phyloP scores from a whole-genome alignment of 2,113 vertebrate species.

The Nothobranchius furzeri region DNA sequence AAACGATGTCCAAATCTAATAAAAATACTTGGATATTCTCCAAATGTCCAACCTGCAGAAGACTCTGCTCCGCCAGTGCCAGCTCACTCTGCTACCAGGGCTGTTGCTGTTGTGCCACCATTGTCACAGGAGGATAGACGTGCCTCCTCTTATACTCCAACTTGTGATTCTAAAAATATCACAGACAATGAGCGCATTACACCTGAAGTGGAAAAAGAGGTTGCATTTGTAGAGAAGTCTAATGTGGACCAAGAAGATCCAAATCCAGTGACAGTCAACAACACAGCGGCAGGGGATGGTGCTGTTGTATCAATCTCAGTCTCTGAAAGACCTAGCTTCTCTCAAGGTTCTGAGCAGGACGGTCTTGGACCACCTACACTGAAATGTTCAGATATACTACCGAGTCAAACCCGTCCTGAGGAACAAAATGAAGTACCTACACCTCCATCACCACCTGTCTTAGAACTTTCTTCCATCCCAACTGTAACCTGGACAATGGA shows the following conservation, averaged over 20 bases:
- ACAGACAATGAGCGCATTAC: not conserved
- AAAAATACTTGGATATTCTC: not conserved
- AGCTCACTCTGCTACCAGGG: conserved; percentile 13
- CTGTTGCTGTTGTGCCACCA: conserved; percentile 68
- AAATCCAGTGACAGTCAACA: not conserved
- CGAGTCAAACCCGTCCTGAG: not conserved
- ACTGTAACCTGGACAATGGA: conserved; percentile 35
- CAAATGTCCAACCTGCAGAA: conserved; percentile 8
- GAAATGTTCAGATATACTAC: not conserved
- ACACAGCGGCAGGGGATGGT: not conserved
- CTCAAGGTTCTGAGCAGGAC: not conserved
- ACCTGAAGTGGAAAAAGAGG: not conserved
- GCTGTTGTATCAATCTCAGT: not conserved
- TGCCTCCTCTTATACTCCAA: not conserved
- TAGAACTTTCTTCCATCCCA: conserved; percentile 32
- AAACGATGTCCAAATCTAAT: too few relatives aligned
- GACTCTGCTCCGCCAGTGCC: not conserved
- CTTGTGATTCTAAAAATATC: not conserved
- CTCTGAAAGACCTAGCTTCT: not conserved
- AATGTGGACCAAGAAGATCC: not conserved
- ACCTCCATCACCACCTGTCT: not conserved
- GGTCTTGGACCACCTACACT: not conserved
- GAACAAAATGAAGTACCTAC: not conserved
- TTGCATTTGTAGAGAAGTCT: not conserved
- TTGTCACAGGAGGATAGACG: conserved; percentile 29